A percentile compares a stretch with the other conserved stretches of the same genome.
Evolutionary conservation across 2,113 vertebrate genomes (phyloP).

Genomic region (Spermophilus dauricus): DNA sequence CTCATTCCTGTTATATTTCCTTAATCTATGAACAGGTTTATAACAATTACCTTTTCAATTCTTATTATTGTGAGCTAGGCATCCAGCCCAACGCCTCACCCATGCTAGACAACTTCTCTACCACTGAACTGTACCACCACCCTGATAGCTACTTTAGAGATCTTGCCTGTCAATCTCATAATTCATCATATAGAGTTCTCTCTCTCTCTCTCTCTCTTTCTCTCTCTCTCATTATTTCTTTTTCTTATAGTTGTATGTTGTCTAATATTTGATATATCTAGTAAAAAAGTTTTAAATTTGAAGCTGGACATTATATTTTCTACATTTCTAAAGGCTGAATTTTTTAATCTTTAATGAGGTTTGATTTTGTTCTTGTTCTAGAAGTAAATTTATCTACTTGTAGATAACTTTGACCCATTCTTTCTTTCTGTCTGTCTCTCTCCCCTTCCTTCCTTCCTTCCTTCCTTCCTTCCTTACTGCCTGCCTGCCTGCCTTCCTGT

Average conservation of each 20-base stretch:
- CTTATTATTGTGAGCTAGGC: neutral
- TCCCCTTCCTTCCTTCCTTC: no score
- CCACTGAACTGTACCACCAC: no score
- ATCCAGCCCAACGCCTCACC: no score
- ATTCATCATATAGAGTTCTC: neutral
- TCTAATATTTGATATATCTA: neutral
- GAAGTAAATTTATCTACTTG: neutral
- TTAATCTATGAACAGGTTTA: neutral
- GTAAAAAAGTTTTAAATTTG: neutral
- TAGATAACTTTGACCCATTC: neutral
- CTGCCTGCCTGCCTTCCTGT: neutral
- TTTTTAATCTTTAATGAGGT: neutral
- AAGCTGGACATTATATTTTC: neutral
- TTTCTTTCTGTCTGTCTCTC: neutral
- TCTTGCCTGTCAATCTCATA: neutral
- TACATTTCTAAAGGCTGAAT: neutral
- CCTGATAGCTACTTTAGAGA: neutral
- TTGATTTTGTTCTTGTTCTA: neutral
- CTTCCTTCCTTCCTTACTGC: no score
- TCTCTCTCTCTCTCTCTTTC: neutral
- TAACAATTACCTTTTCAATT: neutral
- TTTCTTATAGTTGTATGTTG: neutral
- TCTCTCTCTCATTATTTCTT: neutral
- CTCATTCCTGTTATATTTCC: neutral
- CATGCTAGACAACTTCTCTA: neutral